Base-by-base conservation (phyloP, 2,888 invertebrate genomes). In the Drosophila nr. medialis region DNA sequence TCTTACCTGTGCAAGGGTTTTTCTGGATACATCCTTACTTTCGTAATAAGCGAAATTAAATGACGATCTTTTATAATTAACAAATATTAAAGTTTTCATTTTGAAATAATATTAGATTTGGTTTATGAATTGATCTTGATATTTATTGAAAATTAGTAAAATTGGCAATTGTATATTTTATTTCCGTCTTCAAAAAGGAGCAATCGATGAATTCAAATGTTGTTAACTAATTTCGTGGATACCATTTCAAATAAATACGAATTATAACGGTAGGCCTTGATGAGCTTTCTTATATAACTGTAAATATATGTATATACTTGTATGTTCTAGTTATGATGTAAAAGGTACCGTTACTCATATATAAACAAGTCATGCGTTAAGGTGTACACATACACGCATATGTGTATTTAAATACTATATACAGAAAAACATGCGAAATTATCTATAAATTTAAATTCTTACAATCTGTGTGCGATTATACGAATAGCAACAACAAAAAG, bases 391-490 rank as follows among this genome's bases (percentile, higher is more conserved):
- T 8, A n/a, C n/a, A 55, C 70, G 58, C 64, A 58, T 66, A 64
- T 64, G 62, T 59, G 66, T 75, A 66, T 54, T 51, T 53, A 58
- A 48, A 62, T 32, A 64, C 49, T 48, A 56, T 40, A 60, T 30
- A 61, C 6, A 30, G 15, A 36, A 55, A 48, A 89, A 90, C 85
- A 86, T 90, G 85, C 90, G 90, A 86, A 86, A 89, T 90, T 89
- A 86, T 86, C 90, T 86, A 86, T 90, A 89, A 89, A 89, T 86
- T 90, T 89, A 89, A 86, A 86, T 89, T 90, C 86, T 86, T 86
- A 86, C 90, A 90, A 86, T 90, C 79, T 87, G 87, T 84, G 85
- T 71, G 89, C 90, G 90, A 86, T 86, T 86, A 86, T 86, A 87
- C 56, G 40, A 8, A 24, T 24, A 60, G 65, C 77, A 56, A 56